Conservation (phyloP, 2,113 vertebrate species). For the Melierax canorus region DNA sequence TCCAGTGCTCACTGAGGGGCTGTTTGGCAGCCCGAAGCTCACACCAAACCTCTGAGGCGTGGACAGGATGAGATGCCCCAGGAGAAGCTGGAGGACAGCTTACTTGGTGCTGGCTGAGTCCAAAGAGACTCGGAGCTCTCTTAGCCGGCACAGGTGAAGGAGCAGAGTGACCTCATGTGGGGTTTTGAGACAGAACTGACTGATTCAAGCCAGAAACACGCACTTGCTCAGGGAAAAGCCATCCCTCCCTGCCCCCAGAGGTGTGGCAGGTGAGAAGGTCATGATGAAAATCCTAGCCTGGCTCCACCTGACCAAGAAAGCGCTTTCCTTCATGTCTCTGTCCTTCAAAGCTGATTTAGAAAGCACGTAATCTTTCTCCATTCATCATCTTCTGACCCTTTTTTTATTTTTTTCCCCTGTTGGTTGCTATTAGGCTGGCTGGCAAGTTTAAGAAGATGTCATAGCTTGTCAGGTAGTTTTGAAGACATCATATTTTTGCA, state of each 20-base stretch:
- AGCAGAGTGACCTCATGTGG: background rate
- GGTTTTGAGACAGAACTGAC: background rate
- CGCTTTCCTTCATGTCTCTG: background rate
- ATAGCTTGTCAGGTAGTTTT: background rate
- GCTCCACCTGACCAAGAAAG: background rate
- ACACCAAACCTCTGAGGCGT: rapidly evolving
- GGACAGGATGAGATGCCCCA: background rate
- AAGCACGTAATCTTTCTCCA: background rate
- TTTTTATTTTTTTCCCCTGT: background rate
- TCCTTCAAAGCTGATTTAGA: background rate
- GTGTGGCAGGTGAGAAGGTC: no score
- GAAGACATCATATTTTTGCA: background rate
- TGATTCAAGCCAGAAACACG: background rate
- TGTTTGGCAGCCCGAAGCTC: background rate
- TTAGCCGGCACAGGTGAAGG: background rate
- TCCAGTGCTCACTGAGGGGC: background rate
- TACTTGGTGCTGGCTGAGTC: background rate
- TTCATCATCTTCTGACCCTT: background rate
- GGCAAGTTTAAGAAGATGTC: background rate
- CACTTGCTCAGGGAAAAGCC: background rate
- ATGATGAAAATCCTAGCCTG: background rate
- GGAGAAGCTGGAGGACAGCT: background rate
- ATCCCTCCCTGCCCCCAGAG: no score
- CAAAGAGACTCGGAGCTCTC: rapidly evolving
- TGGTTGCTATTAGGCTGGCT: background rate